Conservation (phyloP, 2,797 vertebrate species). For the Psittacula echo region DNA sequence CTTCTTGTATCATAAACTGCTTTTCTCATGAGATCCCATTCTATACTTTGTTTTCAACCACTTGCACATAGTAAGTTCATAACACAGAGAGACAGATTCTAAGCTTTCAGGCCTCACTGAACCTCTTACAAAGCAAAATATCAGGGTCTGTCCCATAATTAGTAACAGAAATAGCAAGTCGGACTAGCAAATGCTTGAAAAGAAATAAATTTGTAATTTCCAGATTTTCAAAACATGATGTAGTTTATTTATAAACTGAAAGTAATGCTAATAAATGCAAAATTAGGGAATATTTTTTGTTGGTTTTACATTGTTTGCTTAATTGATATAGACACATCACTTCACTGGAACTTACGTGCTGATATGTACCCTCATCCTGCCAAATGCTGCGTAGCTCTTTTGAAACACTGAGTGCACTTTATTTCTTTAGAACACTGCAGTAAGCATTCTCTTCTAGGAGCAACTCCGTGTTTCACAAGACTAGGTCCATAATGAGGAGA, state of each 20-base stretch:
- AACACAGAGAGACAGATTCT: neutral
- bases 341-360: neutral
- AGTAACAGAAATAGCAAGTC: neutral
- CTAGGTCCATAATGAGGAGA: neutral
- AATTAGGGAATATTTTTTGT: neutral
- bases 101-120: neutral
- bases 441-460: neutral
- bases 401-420: neutral
- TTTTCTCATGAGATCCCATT: neutral
- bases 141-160: neutral
- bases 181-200: neutral
- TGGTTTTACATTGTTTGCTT: neutral
- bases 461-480: neutral
- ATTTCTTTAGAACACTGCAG: neutral
- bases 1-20: neutral
- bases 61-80: neutral
- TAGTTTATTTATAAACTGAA: neutral
- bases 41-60: neutral
- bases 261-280: constrained; percentile 13
- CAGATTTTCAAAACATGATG: neutral
- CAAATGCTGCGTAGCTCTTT: neutral
- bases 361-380: neutral
- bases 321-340: neutral
- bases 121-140: neutral
- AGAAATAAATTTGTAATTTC: neutral